Percentiles rank a stretch among this genome's conserved stretches.
phyloP scores from a whole-genome alignment of 2,888 invertebrate genomes.

The Coelopa pilipes region DNA sequence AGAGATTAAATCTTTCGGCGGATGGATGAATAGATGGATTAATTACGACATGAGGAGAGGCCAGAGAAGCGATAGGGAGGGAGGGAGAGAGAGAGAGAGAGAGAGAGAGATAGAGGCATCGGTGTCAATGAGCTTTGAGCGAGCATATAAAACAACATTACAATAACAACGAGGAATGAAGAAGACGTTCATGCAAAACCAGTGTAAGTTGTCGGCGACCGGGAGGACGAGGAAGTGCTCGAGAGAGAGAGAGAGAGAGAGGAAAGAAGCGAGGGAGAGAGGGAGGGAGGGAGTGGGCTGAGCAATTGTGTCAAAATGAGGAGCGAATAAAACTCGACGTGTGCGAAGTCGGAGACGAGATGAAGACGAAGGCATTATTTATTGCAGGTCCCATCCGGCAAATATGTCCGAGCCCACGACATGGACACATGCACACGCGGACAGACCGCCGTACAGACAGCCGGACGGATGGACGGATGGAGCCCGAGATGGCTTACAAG shows the following conservation, averaged over 20 bases:
- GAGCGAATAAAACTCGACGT: slow-evolving; percentile 1
- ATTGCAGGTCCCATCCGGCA: slow-evolving; percentile 56
- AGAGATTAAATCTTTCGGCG: slow-evolving; percentile 1
- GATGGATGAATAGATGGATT: too few species aligned
- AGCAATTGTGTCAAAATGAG: slow-evolving; percentile 19
- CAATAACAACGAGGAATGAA: not conserved
- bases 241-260: not conserved
- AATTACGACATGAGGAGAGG: too few species aligned
- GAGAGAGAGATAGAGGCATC: not conserved
- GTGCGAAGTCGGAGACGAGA: not conserved
- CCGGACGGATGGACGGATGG: too few species aligned
- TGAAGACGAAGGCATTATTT: slow-evolving; percentile 52
- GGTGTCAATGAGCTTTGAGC: slow-evolving; percentile 12
- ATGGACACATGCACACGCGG: not conserved
- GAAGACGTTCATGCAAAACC: not conserved
- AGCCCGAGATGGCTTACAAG: slow-evolving; percentile 11
- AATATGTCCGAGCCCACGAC: slow-evolving; percentile 37
- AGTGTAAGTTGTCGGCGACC: not conserved
- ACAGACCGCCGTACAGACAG: too few species aligned
- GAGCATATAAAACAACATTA: not conserved
- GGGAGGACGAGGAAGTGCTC: not conserved
- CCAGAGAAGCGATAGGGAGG: too few species aligned
- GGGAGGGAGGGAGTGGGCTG: not conserved
- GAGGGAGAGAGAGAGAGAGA: not conserved
- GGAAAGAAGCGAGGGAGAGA: not conserved